Conservation (phyloP, 23 tunicate species). For the Ciona savignyi region DNA sequence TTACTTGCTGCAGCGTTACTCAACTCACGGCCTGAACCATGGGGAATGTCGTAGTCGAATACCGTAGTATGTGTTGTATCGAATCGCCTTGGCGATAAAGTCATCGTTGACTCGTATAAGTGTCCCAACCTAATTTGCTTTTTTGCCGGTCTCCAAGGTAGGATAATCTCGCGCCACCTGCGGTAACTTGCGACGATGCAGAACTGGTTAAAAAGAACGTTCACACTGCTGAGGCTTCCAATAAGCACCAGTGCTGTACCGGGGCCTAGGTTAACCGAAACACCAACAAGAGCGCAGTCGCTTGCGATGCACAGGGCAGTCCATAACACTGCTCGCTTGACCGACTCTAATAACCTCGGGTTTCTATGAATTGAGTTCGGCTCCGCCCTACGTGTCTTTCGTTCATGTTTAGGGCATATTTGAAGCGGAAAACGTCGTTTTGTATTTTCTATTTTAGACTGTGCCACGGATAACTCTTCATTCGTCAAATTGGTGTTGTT, state of each 20-base stretch:
- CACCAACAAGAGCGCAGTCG: conserved; percentile 38
- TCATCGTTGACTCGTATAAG: background rate
- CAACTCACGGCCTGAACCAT: no score
- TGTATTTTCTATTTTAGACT: no score
- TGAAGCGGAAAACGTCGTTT: no score
- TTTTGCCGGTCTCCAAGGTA: conserved; percentile 12
- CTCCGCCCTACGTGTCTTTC: no score
- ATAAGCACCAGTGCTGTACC: conserved; percentile 60
- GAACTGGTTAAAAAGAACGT: conserved; percentile 39
- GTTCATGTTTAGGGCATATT: no score
- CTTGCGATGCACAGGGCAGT: conserved; percentile 42
- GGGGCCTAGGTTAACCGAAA: conserved; percentile 25
- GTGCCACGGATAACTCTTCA: no score
- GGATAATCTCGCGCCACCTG: conserved; percentile 49
- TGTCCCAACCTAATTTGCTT: background rate
- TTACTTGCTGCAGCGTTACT: no score
- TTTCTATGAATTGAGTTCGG: no score
- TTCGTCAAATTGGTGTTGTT: no score
- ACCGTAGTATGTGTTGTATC: no score
- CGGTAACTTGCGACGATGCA: conserved; percentile 58
- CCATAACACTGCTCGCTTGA: conserved; percentile 53
- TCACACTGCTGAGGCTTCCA: conserved; percentile 30
- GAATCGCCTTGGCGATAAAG: no score
- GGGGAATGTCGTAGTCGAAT: no score
- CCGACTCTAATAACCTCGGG: conserved; percentile 8